Conservation (phyloP, 2,113 vertebrate genomes). For the Oncorhynchus nerka region DNA sequence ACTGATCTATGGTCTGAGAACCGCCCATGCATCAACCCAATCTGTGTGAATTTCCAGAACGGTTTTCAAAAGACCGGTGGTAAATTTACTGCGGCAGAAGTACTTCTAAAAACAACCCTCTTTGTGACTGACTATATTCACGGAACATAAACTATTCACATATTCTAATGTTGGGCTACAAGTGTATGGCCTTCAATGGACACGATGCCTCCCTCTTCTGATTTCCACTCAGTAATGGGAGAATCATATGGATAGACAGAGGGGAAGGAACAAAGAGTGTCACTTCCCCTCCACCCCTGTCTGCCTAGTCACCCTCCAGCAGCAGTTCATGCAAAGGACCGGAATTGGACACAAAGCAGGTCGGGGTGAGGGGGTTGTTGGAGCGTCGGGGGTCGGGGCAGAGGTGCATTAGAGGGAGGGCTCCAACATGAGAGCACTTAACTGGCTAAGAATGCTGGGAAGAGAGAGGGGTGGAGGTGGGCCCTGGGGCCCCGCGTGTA, state of each 20-base stretch:
- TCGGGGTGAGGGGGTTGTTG: conserved; percentile 9
- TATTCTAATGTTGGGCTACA: neutral
- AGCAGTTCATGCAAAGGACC: conserved; percentile 55
- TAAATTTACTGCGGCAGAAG: too few species aligned
- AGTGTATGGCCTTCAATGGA: neutral
- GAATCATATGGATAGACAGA: conserved; percentile 23
- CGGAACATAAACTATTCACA: neutral
- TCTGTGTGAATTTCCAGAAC: too few species aligned
- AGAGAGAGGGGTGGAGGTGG: conserved; percentile 26
- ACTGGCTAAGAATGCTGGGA: conserved; percentile 61
- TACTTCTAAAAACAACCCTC: neutral
- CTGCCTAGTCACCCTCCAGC: conserved; percentile 24
- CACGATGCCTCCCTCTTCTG: conserved; percentile 8
- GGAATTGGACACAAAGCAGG: conserved; percentile 44
- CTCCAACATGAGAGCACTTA: conserved; percentile 68
- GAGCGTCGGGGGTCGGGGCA: conserved; percentile 34
- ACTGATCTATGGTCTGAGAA: too few species aligned
- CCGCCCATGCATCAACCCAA: too few species aligned
- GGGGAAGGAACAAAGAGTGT: neutral
- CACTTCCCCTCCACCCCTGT: conserved; percentile 9
- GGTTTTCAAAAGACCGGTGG: too few species aligned
- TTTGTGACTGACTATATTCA: neutral
- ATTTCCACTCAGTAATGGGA: conserved; percentile 38
- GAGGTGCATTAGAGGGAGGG: conserved; percentile 35
- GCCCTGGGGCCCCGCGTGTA: neutral